Conservation (phyloP, 2,888 invertebrate species). For the Sarcophaga caerulescens region DNA sequence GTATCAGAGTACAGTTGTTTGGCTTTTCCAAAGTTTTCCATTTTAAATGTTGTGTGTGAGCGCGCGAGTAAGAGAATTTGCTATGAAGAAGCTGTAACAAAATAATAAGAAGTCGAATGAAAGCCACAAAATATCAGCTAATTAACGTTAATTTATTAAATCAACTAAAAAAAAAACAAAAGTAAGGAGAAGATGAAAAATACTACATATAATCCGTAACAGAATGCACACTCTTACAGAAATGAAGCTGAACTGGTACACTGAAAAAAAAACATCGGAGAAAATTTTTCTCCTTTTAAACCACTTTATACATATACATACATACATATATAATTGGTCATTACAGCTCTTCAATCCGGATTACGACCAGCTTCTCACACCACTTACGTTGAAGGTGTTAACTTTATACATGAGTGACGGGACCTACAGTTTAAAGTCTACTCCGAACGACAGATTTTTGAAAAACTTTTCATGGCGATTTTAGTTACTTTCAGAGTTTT, state of each 20-base stretch:
- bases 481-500: no score
- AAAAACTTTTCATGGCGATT: no score
- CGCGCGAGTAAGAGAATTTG: slow-evolving; percentile 24
- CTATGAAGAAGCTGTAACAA: slow-evolving; percentile 29
- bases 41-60: no score
- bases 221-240: slow-evolving; percentile 8
- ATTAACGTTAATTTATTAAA: slow-evolving; percentile 80
- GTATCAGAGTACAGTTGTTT: slow-evolving; percentile 72
- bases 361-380: no score
- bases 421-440: no score
- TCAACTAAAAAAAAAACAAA: slow-evolving; percentile 70
- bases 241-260: not conserved
- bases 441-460: no score
- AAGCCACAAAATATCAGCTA: slow-evolving; percentile 74
- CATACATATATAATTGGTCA: no score
- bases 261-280: not conserved
- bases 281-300: not conserved
- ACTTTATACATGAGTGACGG: no score
- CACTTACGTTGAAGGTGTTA: no score
- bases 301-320: no score
- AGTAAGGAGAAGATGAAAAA: slow-evolving; percentile 15
- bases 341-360: no score
- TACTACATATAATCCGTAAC: slow-evolving; percentile 32
- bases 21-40: slow-evolving; percentile 68
- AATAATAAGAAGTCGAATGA: slow-evolving; percentile 45